A percentile compares a stretch with the other conserved stretches of the same genome.
Conservation (phyloP, 2,113 vertebrate species). For the Sinosuthora webbiana region DNA sequence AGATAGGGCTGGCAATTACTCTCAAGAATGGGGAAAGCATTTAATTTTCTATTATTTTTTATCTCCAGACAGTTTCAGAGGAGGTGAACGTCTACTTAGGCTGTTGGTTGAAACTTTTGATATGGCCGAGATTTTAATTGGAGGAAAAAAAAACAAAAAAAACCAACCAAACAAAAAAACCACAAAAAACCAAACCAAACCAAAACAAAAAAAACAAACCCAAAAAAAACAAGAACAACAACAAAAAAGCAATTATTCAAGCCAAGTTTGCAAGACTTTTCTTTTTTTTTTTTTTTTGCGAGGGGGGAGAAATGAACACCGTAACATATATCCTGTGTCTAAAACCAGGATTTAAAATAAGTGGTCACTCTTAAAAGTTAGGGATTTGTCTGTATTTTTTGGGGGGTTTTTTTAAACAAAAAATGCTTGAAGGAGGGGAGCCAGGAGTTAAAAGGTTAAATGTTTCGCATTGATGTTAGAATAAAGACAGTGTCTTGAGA, state of each 20-base stretch:
- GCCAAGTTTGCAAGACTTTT: background rate
- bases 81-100: background rate
- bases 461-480: conserved; percentile 6
- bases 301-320: background rate
- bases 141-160: background rate
- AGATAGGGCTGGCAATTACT: background rate
- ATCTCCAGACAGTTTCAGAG: background rate
- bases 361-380: background rate
- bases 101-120: background rate
- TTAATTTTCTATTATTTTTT: background rate
- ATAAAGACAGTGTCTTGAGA: conserved; percentile 1
- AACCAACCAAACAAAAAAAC: no score
- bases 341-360: background rate
- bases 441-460: conserved; percentile 40
- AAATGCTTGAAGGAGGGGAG: background rate
- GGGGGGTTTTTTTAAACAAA: background rate
- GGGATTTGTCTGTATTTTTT: background rate
- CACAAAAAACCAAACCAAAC: no score
- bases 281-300: no score
- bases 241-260: background rate
- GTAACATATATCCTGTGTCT: background rate
- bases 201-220: background rate
- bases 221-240: background rate
- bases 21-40: background rate
- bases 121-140: background rate